These are phyloP conservation scores for Sturnira hondurensis DNA, from an alignment of 2,113 vertebrate genomes.

Conservation along the genomic window DNA sequence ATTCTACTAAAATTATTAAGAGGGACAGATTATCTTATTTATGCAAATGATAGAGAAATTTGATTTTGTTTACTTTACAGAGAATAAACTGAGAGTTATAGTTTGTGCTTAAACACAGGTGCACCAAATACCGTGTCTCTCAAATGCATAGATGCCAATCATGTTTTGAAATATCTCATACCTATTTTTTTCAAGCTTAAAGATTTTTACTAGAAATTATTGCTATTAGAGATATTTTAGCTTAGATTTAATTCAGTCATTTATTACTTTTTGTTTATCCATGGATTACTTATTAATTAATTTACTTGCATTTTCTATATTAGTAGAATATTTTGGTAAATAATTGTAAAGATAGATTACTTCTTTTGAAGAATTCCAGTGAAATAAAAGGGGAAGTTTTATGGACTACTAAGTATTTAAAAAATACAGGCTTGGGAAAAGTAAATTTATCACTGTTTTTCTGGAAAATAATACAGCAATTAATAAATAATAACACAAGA, in stretches of 20 bases:
- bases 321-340: background rate
- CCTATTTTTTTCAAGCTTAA: background rate
- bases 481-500: background rate
- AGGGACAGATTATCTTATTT: background rate
- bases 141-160: background rate
- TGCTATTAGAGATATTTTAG: background rate
- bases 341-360: background rate
- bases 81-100: background rate
- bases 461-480: background rate
- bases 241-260: background rate
- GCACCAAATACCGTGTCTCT: background rate
- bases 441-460: background rate
- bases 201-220: background rate
- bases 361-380: background rate
- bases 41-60: background rate
- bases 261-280: background rate
- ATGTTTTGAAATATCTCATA: background rate
- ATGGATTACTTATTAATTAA: background rate
- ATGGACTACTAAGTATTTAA: background rate
- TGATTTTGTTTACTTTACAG: background rate
- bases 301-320: background rate
- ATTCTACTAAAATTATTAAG: background rate
- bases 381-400: background rate
- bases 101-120: background rate
- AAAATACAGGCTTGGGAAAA: background rate